Percentiles rank a stretch among this genome's conserved stretches.
Evolutionary conservation across 2,797 vertebrate genomes (phyloP).

Genomic region (Betta splendens): DNA sequence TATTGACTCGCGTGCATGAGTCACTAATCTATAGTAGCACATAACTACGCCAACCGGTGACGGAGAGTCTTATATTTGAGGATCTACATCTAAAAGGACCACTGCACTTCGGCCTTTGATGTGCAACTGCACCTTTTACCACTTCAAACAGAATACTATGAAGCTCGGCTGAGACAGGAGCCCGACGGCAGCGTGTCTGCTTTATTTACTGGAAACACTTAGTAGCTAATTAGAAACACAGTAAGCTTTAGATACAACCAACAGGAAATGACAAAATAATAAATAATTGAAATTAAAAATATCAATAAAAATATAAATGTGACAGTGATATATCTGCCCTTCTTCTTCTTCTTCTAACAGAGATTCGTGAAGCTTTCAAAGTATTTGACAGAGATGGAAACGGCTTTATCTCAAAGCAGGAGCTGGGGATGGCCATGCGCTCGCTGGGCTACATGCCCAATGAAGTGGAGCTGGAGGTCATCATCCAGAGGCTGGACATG

Average conservation of each 20-base stretch:
- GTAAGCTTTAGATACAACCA: no score
- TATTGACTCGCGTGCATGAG: no score
- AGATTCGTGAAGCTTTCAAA: slow-evolving; percentile 98
- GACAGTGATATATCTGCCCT: no score
- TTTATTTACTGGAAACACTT: slow-evolving; percentile 43
- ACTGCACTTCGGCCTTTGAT: slow-evolving; percentile 54
- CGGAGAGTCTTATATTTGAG: slow-evolving; percentile 30
- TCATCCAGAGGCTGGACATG: slow-evolving; percentile 98
- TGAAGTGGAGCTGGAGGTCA: slow-evolving; percentile 98
- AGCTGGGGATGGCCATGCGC: slow-evolving; percentile 97
- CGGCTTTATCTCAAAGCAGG: slow-evolving; percentile 99
- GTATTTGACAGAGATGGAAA: slow-evolving; percentile 98
- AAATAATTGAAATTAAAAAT: no score
- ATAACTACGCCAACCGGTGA: background rate
- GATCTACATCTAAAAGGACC: slow-evolving; percentile 59
- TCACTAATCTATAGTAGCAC: slow-evolving; percentile 13
- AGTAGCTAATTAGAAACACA: slow-evolving; percentile 48
- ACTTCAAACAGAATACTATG: slow-evolving; percentile 73
- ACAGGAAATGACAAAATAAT: no score
- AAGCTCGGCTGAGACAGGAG: slow-evolving; percentile 42
- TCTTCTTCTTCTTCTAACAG: slow-evolving; percentile 69
- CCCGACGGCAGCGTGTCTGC: slow-evolving; percentile 62
- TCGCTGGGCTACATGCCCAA: slow-evolving; percentile 99
- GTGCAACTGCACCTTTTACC: slow-evolving; percentile 52
- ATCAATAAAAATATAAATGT: no score